Evolutionary conservation across 1,140 invertebrate species (phyloP).

Genomic region (Tetranychus cinnabarinus): DNA sequence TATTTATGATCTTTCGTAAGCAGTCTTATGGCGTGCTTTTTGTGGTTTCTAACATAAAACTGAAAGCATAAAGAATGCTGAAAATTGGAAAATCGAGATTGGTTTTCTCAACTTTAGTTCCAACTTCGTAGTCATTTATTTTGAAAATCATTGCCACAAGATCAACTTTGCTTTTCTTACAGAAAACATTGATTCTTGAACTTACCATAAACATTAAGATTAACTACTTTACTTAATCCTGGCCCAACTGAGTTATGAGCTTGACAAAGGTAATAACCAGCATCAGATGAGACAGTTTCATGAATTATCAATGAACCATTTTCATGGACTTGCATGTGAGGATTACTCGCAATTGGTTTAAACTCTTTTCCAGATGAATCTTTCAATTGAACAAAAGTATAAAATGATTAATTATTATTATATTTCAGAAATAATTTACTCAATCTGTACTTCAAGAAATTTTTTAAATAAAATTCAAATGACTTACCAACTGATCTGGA

Average conservation of each 20-base stretch:
- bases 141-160: not conserved
- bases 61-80: too few relatives aligned
- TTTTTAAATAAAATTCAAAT: not conserved
- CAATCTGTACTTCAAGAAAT: not conserved
- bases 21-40: too few relatives aligned
- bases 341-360: slow-evolving; percentile 12
- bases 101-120: too few relatives aligned
- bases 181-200: too few relatives aligned
- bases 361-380: slow-evolving; percentile 7
- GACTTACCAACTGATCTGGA: slow-evolving; percentile 17
- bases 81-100: too few relatives aligned
- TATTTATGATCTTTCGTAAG: not conserved
- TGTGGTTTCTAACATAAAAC: too few relatives aligned
- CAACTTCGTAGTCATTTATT: not conserved
- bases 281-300: slow-evolving; percentile 17
- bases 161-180: not conserved
- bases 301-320: slow-evolving; percentile 23
- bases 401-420: too few relatives aligned
- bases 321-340: slow-evolving; percentile 17
- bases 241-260: slow-evolving; percentile 24
- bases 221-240: slow-evolving; percentile 24
- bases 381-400: not conserved
- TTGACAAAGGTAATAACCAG: slow-evolving; percentile 29
- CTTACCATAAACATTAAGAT: slow-evolving; percentile 24
- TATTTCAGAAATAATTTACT: not conserved